Evolutionary conservation across 2,113 vertebrate genomes (phyloP).

Genomic region (Mungos mungo): DNA sequence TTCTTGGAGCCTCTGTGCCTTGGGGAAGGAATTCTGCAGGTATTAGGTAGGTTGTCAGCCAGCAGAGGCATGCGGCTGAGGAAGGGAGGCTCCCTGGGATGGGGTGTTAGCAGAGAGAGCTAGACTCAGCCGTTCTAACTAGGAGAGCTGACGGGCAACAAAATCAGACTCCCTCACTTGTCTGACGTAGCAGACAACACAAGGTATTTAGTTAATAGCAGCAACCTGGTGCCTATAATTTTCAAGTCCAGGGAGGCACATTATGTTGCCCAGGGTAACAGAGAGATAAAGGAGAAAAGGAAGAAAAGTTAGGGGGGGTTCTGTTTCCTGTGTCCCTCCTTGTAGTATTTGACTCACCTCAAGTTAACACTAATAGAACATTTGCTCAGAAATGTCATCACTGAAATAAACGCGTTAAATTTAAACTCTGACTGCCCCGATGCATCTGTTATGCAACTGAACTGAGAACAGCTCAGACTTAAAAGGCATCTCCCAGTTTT

Average conservation of each 20-base stretch:
- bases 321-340: slow-evolving; percentile 47
- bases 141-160: slow-evolving; percentile 21
- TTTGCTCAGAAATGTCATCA: slow-evolving; percentile 71
- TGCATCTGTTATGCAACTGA: neutral
- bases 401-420: neutral
- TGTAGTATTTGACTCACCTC: slow-evolving; percentile 29
- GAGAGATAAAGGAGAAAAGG: slow-evolving; percentile 41
- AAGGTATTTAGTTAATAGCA: slow-evolving; percentile 26
- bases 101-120: neutral
- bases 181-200: neutral
- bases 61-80: neutral
- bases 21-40: neutral
- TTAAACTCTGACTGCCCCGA: slow-evolving; percentile 9
- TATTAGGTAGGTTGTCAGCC: neutral
- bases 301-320: slow-evolving; percentile 28
- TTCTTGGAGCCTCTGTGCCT: neutral
- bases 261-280: slow-evolving; percentile 58
- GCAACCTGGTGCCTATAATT: neutral
- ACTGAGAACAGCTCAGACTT: neutral
- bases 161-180: neutral
- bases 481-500: neutral
- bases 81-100: neutral
- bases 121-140: neutral
- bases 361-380: slow-evolving; percentile 71
- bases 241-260: neutral